Base-by-base conservation (phyloP, 2,888 invertebrate species). In the Andrena chrysosceles region DNA sequence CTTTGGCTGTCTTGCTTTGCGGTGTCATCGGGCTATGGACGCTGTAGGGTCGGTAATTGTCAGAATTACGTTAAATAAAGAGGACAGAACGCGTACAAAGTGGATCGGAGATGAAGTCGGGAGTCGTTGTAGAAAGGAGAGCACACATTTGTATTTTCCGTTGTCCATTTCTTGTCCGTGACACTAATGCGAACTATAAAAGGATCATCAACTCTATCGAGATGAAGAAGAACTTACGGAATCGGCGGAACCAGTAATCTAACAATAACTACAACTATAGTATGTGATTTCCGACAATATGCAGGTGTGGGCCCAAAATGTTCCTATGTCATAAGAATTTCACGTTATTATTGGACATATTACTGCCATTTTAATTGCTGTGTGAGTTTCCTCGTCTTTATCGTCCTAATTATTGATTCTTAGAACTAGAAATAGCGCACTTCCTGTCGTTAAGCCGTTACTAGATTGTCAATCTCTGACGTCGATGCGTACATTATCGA, bases 1-100 rank as follows among this genome's bases (percentile, higher is more conserved):
- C 56, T 70, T 83, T 82, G 81, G 78, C 74, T 87, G 76, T 84
- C 70, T 81, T 87, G 79, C 80, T 81, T 80, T 77, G 67, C 76
- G 68, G 60, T 70, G 23, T 73, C 54, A 35, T 63, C 48, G 33
- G 52, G 64, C 64, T 70, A 29, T 48, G 70, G 49, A 67, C 60
- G 63, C 62, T 59, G 59, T 73, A 33, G 42, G 52, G 68, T 63
- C 59, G 20, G 56, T 56, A 31, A 66, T 66, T 33, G 49, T 33
- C 31, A 35, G 31, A 54, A 48, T n/a, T 16, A 52, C 23, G 8
- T 52, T 23, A 67, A 20, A 20, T 48, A 16, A 71, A 33, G 20
- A 42, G 54, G 26, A 35, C 35, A 75, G 20, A 52, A 20, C 52
- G 20, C 52, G 52, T 52, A 52, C 20, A 52, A n/a, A 8, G 20